Evolutionary conservation across 2,888 invertebrate species (phyloP).

Genomic region (Incurvaria masculella): DNA sequence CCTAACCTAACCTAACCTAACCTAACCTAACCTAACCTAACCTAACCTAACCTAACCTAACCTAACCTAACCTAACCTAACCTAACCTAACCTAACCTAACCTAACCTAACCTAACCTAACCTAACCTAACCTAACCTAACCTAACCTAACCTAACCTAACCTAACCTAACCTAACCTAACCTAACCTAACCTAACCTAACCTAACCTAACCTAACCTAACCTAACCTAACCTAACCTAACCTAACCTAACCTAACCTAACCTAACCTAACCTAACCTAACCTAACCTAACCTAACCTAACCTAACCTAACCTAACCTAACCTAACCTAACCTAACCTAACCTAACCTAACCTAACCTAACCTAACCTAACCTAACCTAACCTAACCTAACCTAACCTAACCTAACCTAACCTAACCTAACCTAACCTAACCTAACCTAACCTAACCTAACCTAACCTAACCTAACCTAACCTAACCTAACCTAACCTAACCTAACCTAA

Average conservation of each 20-base stretch:
- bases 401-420: conserved; percentile 12
- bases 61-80: conserved; percentile 15
- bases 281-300: too few relatives aligned
- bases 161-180: conserved; percentile 4
- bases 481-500: too few relatives aligned
- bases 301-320: conserved; percentile 10
- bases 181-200: conserved; percentile 8
- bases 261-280: too few relatives aligned
- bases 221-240: conserved; percentile 9
- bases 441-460: too few relatives aligned
- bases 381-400: conserved; percentile 12
- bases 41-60: conserved; percentile 16
- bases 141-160: conserved; percentile 10
- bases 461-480: too few relatives aligned
- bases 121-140: conserved; percentile 12
- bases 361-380: conserved; percentile 13
- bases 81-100: conserved; percentile 13
- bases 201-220: conserved; percentile 6
- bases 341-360: conserved; percentile 13
- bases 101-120: conserved; percentile 13
- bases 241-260: conserved; percentile 3
- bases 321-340: conserved; percentile 11
- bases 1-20: conserved; percentile 12
- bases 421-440: conserved; percentile 9
- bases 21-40: conserved; percentile 15